These are phyloP conservation scores for Eumacrocentrus americanus DNA, from an alignment of 2,888 invertebrate species.

Conservation along the genomic window DNA sequence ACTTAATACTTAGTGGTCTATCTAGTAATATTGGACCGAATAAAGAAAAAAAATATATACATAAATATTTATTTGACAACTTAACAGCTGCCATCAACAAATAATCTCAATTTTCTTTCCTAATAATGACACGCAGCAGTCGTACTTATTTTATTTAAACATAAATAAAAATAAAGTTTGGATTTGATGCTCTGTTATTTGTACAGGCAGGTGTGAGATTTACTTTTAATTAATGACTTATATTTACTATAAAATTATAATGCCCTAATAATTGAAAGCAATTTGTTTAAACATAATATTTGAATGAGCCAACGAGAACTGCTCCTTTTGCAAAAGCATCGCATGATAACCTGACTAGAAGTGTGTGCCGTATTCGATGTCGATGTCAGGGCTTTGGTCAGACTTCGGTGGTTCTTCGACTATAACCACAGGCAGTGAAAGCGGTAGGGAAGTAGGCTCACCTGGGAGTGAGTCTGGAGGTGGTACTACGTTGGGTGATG, in stretches of 20 bases:
- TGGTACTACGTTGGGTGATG: constrained; percentile 47
- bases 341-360: constrained; percentile 42
- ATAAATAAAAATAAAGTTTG: no score
- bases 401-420: constrained; percentile 58
- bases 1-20: background rate
- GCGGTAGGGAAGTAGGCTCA: constrained; percentile 57
- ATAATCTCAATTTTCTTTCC: no score
- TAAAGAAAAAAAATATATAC: background rate
- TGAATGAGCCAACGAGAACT: background rate
- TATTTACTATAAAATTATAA: no score
- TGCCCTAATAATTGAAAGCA: background rate
- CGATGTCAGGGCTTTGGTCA: constrained; percentile 58
- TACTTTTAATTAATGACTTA: no score
- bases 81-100: no score
- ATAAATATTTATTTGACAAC: background rate
- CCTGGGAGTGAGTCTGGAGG: constrained; percentile 57
- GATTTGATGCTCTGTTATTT: no score
- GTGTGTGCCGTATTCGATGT: constrained; percentile 50
- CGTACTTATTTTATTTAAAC: no score
- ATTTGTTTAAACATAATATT: background rate
- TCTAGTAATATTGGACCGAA: background rate
- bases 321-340: background rate
- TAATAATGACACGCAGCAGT: no score
- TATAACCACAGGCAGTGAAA: constrained; percentile 60
- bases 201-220: no score